Evolutionary conservation across 1,140 invertebrate genomes (phyloP), one percentile per base, ranked within the genome.

Genomic region (Bombus soroeensis): DNA sequence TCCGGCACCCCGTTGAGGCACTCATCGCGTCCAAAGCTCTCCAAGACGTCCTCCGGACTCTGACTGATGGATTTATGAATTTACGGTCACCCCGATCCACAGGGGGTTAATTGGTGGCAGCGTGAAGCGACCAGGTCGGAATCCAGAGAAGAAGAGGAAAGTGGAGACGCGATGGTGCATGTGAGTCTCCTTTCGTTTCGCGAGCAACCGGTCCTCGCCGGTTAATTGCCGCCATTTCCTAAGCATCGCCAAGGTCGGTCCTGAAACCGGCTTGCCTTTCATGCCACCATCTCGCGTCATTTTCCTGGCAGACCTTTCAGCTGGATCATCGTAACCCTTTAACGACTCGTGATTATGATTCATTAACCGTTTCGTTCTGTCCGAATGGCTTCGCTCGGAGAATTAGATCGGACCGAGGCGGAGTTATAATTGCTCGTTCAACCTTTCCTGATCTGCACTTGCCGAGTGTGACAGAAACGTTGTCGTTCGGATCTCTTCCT

Each of bases 21-120:
- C 88, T 91, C 88, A 91, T 91, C 90, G 90, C 86, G 70, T 75
- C 77, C 43, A 81, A 84, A 82, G 71, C 78, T 81, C 41, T 68
- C 37, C 77, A 43, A 80, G 86, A 68, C 64, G 53, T 83, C 73
- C 68, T 74, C 47, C 74, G 53, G 66, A 32, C 71, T 34, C 53
- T n/a, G 43, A 13, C 32, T 64, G 91, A 91, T 85, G 83, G 91
- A 91, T 92, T 92, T 92, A 92, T 90, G 85, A 83, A 81, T 90
- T 90, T 87, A 92, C 82, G 78, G 83, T 85, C 85, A 81, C 85
- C 87, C 78, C 12, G 62, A 25, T n/a, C 87, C 41, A 22, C 76
- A 66, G 90, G 90, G 87, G 90, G 88, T 79, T 91, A 92, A 92
- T 92, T 91, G 91, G 87, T 74, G 81, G 81, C 86, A 91, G 88